Conservation (phyloP, 2,113 vertebrate species). For the Melospiza melodia region DNA sequence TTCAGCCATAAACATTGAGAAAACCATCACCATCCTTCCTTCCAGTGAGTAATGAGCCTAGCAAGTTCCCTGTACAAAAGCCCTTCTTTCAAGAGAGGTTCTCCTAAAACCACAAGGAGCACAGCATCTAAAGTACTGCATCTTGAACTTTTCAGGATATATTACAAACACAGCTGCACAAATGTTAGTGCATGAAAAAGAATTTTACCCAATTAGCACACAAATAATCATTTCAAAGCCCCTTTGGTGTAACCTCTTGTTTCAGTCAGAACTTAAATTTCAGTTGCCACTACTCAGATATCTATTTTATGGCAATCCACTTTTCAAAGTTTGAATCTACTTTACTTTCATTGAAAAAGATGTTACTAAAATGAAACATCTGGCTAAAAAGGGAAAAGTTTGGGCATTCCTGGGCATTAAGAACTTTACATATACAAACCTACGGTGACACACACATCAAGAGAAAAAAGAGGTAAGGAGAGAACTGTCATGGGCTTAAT, state of each 20-base stretch:
- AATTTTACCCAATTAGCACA: slow-evolving; percentile 50
- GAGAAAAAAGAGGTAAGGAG: background rate
- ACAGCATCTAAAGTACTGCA: slow-evolving; percentile 9
- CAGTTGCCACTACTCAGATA: slow-evolving; percentile 5
- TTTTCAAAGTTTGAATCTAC: slow-evolving; percentile 46
- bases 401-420: background rate
- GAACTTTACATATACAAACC: background rate
- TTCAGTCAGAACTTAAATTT: slow-evolving; percentile 46
- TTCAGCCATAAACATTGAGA: background rate
- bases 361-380: slow-evolving; percentile 52
- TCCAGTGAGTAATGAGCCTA: background rate
- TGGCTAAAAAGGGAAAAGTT: slow-evolving; percentile 1
- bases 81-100: slow-evolving; percentile 10
- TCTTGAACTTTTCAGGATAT: slow-evolving; percentile 44
- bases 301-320: slow-evolving; percentile 26
- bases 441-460: background rate
- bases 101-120: slow-evolving; percentile 47
- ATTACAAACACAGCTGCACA: slow-evolving; percentile 67
- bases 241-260: slow-evolving; percentile 21
- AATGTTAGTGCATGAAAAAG: slow-evolving; percentile 33
- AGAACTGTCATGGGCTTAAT: slow-evolving; percentile 43
- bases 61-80: slow-evolving; percentile 1
- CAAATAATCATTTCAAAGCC: slow-evolving; percentile 21
- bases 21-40: background rate
- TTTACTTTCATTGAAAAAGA: slow-evolving; percentile 36